A percentile compares a stretch with the other conserved stretches of the same genome.
Evolutionary conservation across 2,888 invertebrate species (phyloP).

Genomic region (Thecocarcelia acutangulata): DNA sequence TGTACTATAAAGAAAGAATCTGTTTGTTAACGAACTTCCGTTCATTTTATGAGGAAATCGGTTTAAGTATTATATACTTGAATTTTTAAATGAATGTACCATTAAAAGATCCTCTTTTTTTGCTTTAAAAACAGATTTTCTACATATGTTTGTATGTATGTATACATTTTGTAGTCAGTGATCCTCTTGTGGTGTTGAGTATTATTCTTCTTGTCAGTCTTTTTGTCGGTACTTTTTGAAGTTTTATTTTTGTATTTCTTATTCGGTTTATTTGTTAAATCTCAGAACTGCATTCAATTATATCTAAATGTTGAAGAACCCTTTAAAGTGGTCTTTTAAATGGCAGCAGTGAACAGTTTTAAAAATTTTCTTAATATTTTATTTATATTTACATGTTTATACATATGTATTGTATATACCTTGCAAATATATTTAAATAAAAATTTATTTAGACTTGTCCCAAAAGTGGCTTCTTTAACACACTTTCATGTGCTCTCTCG

Average conservation of each 20-base stretch:
- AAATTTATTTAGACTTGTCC: too few species aligned
- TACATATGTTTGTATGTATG: neutral
- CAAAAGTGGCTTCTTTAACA: too few species aligned
- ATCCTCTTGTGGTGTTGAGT: slow-evolving; percentile 14
- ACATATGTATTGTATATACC: too few species aligned
- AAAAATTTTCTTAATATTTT: too few species aligned
- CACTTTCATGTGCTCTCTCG: too few species aligned
- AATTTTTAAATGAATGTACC: slow-evolving; percentile 19
- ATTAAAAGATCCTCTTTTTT: slow-evolving; percentile 47
- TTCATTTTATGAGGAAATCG: slow-evolving; percentile 36
- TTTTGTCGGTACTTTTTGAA: slow-evolving; percentile 43
- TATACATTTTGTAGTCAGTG: neutral
- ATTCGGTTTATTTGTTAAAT: slow-evolving; percentile 22
- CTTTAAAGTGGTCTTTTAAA: slow-evolving; percentile 1
- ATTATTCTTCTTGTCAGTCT: slow-evolving; percentile 21
- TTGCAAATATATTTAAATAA: too few species aligned
- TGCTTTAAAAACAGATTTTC: slow-evolving; percentile 8
- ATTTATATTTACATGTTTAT: too few species aligned
- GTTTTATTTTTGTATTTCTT: slow-evolving; percentile 46
- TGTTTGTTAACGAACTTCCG: slow-evolving; percentile 46
- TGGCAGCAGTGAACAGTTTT: too few species aligned
- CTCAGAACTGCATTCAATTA: slow-evolving; percentile 33
- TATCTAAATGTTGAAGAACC: slow-evolving; percentile 21
- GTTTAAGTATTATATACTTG: slow-evolving; percentile 29
- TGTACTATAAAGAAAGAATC: slow-evolving; percentile 15